Evolutionary conservation across 2,113 vertebrate species (phyloP), one percentile per base, ranked within the genome.

Genomic region (Cynocephalus volans): DNA sequence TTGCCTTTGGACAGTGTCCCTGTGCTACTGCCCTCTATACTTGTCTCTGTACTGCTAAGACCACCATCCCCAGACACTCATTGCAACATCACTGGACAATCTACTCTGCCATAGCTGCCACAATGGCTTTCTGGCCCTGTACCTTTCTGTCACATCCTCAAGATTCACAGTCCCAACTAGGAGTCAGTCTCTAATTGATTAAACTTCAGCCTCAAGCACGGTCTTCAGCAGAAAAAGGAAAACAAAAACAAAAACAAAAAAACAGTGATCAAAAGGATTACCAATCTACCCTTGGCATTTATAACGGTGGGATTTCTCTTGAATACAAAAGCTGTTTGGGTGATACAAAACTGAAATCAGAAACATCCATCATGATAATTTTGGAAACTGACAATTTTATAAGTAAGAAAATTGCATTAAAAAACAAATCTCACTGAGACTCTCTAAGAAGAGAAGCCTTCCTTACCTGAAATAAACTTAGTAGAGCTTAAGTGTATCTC

Each of bases 361-460:
- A 90, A 72, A 69, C 26, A 2, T 56, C 50, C 62, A 24, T n/a
- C 65, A 33, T 60, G 12, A 77, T 92, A 28, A 80, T 45, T 88
- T 87, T 73, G 75, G 10, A 62, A 83, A 95, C 54, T 72, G 23
- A 8, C 6, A 87, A 89, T 69, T 90, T 97, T 92, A 72, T 15
- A 90, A 82, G 13, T 52, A 84, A 62, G 2, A 3, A 82, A 50
- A 95, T 79, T 48, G 24, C 15, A 5, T 70, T 58, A 50, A 72
- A 88, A 62, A 84, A 23, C 21, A 64, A 93, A 73, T 62, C 14
- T 19, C 17, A 77, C 56, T 62, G 41, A 65, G 41, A 80, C 6
- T 52, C 26, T 50, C 82, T 45, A 60, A 69, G 21, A 86, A 85
- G 21, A 69, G 28, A 81, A 93, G 19, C 10, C 3, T 73, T 93